Evolutionary conservation across 2,797 vertebrate genomes (phyloP), one percentile per base, ranked within the genome.

Genomic region (Myotis vivesi): DNA sequence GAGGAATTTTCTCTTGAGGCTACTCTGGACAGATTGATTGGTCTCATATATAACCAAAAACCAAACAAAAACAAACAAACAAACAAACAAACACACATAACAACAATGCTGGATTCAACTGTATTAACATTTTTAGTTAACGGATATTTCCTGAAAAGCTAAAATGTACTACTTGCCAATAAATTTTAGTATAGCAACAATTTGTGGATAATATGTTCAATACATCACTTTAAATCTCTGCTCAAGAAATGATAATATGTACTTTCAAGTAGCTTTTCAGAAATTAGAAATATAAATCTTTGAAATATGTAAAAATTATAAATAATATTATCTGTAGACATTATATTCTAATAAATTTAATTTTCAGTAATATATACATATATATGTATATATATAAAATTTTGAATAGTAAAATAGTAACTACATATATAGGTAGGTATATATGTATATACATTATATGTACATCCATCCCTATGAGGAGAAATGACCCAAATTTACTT

Each of bases 201-300:
- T 87, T 93, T 91, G 22, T 89, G 33, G 51, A 51, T 25, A 66
- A 53, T 55, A 87, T n/a, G 25, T 66, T 84, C 64, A 81, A 9
- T 33, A 17, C 0, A 8, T 33, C 51, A 83, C 92, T 95, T 92
- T 46, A 85, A 73, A 76, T 55, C 19, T 83, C 8, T 80, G 84
- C 71, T 87, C 17, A 92, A 81, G 66, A 88, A 92, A 94, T 75
- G 36, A 87, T n/a, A 93, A 92, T 8, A 51, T 23, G 23, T 59
- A 57, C 6, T 79, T 71, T 75, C 30, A 19, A 95, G 51, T 28
- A 17, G 4, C 16, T 91, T 66, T 38, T 62, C 69, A 68, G 6
- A 41, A 69, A 84, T 22, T 89, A 84, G 9, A 59, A 13, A 69
- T 2, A 55, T 36, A 91, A 57, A 41, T n/a, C 73, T 93, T 88